A percentile compares a stretch with the other conserved stretches of the same genome.
These are phyloP conservation scores for Zaprionus capensis DNA, from an alignment of 1,140 invertebrate genomes.

Conservation along the genomic window DNA sequence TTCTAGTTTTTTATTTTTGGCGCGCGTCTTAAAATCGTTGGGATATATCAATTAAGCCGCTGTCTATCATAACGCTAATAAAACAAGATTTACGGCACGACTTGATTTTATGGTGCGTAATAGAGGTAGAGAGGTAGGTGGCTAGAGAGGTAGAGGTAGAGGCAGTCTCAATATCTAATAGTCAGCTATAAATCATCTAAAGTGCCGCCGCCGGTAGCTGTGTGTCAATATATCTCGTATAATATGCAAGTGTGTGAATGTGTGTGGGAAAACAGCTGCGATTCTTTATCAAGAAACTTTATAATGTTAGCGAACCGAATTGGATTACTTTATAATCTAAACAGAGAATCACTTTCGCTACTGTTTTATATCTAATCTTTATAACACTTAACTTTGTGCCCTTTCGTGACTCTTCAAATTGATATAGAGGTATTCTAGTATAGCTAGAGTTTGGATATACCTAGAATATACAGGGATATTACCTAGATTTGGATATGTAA, in stretches of 20 bases:
- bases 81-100: conserved; percentile 55
- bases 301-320: neutral
- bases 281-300: conserved; percentile 13
- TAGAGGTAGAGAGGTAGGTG: neutral
- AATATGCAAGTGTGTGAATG: neutral
- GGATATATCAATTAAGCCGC: conserved; percentile 46
- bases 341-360: conserved; percentile 24
- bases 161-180: neutral
- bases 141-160: neutral
- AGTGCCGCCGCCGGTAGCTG: neutral
- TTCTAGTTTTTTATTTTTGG: conserved; percentile 9
- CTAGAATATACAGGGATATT: neutral
- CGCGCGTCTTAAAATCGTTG: conserved; percentile 23
- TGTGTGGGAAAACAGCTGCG: neutral
- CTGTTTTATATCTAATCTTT: conserved; percentile 31
- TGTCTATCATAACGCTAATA: conserved; percentile 45
- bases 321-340: conserved; percentile 18
- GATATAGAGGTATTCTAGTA: neutral
- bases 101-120: conserved; percentile 32
- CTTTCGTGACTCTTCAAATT: conserved; percentile 5
- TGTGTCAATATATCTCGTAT: neutral
- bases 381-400: neutral
- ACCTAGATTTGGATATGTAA: neutral
- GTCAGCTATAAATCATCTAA: conserved; percentile 3
- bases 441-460: neutral